phyloP scores from a whole-genome alignment of 2,888 invertebrate species.

The Eretmocerus hayati region DNA sequence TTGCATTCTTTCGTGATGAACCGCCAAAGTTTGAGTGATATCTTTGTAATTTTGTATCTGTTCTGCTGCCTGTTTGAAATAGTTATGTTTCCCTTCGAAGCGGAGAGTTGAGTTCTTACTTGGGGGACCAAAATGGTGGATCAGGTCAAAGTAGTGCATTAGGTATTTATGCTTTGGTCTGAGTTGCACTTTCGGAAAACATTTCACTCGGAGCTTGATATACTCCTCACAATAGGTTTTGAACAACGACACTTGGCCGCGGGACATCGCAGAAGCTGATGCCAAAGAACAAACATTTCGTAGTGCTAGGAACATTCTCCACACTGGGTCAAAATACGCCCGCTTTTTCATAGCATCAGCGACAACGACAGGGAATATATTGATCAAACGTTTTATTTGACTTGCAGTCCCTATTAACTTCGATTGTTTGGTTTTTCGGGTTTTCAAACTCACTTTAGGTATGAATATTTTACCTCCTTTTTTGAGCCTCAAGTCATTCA shows the following conservation, averaged over 20 bases:
- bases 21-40: constrained; percentile 16
- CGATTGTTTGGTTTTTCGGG: background rate
- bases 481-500: background rate
- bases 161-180: constrained; percentile 26
- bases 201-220: constrained; percentile 14
- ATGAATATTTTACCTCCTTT: background rate
- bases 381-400: background rate
- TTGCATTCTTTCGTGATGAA: constrained; percentile 16
- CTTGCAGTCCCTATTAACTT: background rate
- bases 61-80: constrained; percentile 23
- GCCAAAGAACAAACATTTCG: constrained; percentile 20
- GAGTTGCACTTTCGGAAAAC: constrained; percentile 18
- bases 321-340: constrained; percentile 15
- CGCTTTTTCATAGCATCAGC: constrained; percentile 16
- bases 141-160: constrained; percentile 20
- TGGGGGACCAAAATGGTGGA: constrained; percentile 21
- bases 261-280: constrained; percentile 19
- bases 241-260: constrained; percentile 17
- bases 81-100: constrained; percentile 27
- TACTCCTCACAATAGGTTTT: constrained; percentile 16
- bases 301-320: constrained; percentile 20
- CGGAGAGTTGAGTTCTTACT: constrained; percentile 23
- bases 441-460: background rate
- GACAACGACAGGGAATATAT: constrained; percentile 19
- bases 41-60: constrained; percentile 26